Base-by-base conservation (phyloP, 53 echinoderm and acorn worm species). In the Apostichopus leukothele region DNA sequence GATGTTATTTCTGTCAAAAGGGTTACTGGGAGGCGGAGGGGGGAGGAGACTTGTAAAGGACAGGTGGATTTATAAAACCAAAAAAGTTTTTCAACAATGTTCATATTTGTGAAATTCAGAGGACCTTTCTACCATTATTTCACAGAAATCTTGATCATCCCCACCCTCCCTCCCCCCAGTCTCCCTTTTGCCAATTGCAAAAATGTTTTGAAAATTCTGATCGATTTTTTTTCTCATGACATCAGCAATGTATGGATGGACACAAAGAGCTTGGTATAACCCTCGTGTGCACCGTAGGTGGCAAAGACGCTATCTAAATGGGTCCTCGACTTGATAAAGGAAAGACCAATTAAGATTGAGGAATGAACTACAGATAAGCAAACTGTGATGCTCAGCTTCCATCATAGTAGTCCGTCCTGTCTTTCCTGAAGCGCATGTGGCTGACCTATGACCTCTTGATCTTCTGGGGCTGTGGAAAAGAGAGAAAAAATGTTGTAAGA, bases 371-470 rank as follows among this genome's bases (percentile, higher is more conserved):
- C n/a, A 71, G 71, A 71, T 71, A 71, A 71, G 71, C 71, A 18
- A 71, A 71, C 71, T 71, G 71, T 71, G 71, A 19, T 19, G 71
- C 71, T 71, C 71, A 18, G 71, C 18, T 71, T n/a, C 71, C 71
- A 1, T 93, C 92, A 96, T 25, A 96, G 90, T 53, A 96, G 60
- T 73, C 96, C 96, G 14, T 89, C 89, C 74, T 88, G 89, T 60
- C 92, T 95, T 83, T 96, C 96, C 86, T 93, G 93, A 86, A 96
- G 89, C 11, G 93, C 94, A 50, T 96, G 96, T 85, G 95, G 92
- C 20, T 92, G 90, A 60, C 94, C 96, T 90, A 96, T 91, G 74
- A 95, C 76, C 84, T 96, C 96, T 9, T 92, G 75, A 81, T 96
- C 92, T 52, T 89, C 95, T 79, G 96, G 96, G 11, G 91, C 96